phyloP scores from a whole-genome alignment of 2,888 invertebrate genomes.

The Drosophila atripex region DNA sequence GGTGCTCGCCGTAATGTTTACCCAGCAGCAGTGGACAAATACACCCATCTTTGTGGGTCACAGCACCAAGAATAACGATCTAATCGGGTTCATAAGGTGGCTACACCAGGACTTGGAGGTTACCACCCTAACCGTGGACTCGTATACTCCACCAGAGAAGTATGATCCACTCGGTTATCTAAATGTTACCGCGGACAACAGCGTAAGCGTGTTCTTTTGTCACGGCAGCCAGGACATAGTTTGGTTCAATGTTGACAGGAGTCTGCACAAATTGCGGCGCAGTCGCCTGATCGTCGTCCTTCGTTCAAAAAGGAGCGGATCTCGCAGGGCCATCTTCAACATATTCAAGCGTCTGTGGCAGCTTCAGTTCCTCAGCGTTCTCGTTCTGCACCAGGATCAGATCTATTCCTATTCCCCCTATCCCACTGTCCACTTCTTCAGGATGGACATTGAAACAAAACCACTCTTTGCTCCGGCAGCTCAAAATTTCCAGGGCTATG shows the following conservation, averaged over 20 bases:
- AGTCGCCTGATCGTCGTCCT: constrained; percentile 20
- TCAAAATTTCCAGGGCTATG: constrained; percentile 60
- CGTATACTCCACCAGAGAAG: background rate
- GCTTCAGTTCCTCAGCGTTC: constrained; percentile 59
- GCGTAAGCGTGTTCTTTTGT: constrained; percentile 21
- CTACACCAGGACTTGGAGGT: constrained; percentile 10
- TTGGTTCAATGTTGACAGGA: constrained; percentile 4
- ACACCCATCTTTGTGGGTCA: constrained; percentile 27
- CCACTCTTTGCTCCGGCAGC: background rate
- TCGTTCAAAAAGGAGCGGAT: constrained; percentile 5
- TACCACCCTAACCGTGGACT: constrained; percentile 39
- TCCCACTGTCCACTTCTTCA: constrained; percentile 48
- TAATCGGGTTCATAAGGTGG: constrained; percentile 13
- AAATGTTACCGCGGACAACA: constrained; percentile 11
- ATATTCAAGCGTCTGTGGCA: constrained; percentile 61
- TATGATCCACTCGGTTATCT: background rate
- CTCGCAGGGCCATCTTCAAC: constrained; percentile 15
- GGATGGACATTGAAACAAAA: background rate
- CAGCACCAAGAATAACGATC: background rate
- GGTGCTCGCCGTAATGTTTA: background rate
- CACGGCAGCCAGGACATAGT: constrained; percentile 16
- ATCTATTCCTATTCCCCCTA: constrained; percentile 65
- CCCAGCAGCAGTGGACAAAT: constrained; percentile 10
- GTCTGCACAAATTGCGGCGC: constrained; percentile 8
- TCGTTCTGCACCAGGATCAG: constrained; percentile 50